Conservation (phyloP, 2,888 invertebrate genomes). For the Oligia latruncula region DNA sequence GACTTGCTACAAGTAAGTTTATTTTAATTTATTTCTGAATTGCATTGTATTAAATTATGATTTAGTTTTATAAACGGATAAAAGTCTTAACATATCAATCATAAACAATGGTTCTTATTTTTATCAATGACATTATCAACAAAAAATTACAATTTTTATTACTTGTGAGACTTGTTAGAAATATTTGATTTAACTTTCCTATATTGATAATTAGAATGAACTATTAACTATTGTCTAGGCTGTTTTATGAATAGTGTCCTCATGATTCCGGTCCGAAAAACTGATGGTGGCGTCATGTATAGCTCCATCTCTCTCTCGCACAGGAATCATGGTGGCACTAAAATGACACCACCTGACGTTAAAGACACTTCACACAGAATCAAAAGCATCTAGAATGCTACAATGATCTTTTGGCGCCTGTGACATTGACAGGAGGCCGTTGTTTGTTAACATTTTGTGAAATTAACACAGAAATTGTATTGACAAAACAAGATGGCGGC, state of each 20-base stretch:
- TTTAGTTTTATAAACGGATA: slow-evolving; percentile 3
- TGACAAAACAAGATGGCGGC: not conserved
- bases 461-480: no score
- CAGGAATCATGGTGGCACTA: no score
- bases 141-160: not conserved
- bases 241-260: no score
- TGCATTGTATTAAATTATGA: not conserved
- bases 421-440: not conserved
- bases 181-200: slow-evolving; percentile 3
- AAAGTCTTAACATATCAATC: not conserved
- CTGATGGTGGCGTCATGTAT: no score
- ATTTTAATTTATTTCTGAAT: not conserved
- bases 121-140: slow-evolving; percentile 17
- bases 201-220: not conserved
- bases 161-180: not conserved
- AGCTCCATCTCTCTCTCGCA: no score
- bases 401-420: not conserved
- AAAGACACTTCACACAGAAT: not conserved
- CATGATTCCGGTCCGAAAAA: no score
- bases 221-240: no score
- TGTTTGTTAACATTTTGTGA: no score
- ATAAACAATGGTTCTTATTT: not conserved
- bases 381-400: not conserved
- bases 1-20: slow-evolving; percentile 84
- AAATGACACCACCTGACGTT: not conserved